Base-by-base conservation (phyloP, 92 coral and sea anemone species). In the Palythoa grandiflora region DNA sequence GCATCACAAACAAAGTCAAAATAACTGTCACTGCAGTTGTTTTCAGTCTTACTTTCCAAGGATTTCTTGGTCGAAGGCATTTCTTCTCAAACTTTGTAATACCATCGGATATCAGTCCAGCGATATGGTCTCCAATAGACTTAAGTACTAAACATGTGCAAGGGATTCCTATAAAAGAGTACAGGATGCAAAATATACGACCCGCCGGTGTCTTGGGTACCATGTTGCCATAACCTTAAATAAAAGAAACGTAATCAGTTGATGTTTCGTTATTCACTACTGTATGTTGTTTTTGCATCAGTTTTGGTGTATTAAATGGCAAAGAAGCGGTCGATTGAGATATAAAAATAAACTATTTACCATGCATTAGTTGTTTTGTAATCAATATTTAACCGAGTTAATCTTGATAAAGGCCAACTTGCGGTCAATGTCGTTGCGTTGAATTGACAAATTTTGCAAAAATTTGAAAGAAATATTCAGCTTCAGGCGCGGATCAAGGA, bases 201-300 rank as follows among this genome's bases (percentile, higher is more conserved):
- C 98, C 98, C 7, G 86, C 93, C 3, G 77, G 55, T n/a, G 98
- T 95, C 79, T 83, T 84, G 1, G 98, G 98, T 3, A 87, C 98
- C 63, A 95, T 89, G 83, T 95, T 93, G 2, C 98, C 98, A 70
- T 93, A 95, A n/a, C 98, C 98, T 95, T 89, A 1, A 87, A 53
- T 2, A 83, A 72, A 1, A 59, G 44, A 15, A 14, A 39, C 53
- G 57, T 11, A 60, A 14, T 51, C 6, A 77, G 11, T 3, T 9
- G 14, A 66, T 28, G 28, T 19, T 11, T 70, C 5, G 40, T n/a
- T 35, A 35, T 36, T 19, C 15, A 16, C 3, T 38, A 12, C 9
- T 11, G 10, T 10, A 6, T 6, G 44, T 3, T 20, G n/a, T 17
- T 65, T 65, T 65, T 65, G 35, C 7, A 17, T 17, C 19, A 17